phyloP scores from a whole-genome alignment of 2,797 vertebrate species.

The Heteromormyrus szaboi region DNA sequence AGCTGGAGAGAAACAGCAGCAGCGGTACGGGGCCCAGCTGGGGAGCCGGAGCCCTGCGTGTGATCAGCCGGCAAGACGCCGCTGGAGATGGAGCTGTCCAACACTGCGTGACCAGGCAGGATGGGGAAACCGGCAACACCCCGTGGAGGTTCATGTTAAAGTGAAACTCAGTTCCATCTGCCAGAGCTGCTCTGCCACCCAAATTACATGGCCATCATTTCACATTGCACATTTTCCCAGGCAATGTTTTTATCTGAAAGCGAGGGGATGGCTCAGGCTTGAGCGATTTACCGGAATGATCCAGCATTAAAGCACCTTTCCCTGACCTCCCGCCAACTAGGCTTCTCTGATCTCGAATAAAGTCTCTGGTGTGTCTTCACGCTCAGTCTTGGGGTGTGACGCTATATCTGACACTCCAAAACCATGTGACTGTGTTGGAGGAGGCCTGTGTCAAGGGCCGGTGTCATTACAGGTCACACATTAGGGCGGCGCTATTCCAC shows the following conservation, averaged over 20 bases:
- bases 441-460: not conserved
- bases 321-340: not conserved
- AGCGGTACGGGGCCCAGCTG: not conserved
- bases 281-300: not conserved
- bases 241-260: not conserved
- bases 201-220: not conserved
- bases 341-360: not conserved
- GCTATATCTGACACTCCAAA: not conserved
- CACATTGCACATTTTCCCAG: not conserved
- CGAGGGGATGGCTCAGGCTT: not conserved
- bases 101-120: not conserved
- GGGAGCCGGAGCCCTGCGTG: not conserved
- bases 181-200: not conserved
- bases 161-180: not conserved
- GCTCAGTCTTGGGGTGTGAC: not conserved
- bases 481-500: not conserved
- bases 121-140: not conserved
- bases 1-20: not conserved
- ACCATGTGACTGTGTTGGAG: not conserved
- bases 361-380: not conserved
- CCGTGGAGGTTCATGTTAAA: not conserved
- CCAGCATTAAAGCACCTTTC: not conserved
- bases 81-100: not conserved
- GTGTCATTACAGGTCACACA: not conserved
- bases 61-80: not conserved